Base-by-base conservation (phyloP, 2,113 vertebrate genomes). In the Lagenorhynchus albirostris region DNA sequence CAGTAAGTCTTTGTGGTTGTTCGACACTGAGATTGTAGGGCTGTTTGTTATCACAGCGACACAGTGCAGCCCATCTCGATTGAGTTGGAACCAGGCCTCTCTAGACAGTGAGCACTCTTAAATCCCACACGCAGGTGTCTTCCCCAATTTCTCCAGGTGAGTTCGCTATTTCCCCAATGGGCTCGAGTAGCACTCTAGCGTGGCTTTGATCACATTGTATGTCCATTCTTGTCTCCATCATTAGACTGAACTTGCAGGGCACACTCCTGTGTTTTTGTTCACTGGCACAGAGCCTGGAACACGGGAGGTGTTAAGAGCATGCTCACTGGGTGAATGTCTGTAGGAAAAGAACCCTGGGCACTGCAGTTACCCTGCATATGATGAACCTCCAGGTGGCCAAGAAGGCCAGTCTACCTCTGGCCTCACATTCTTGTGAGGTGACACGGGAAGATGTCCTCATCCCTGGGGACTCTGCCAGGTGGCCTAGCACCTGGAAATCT, bases 141-240 rank as follows among this genome's bases (percentile, higher is more conserved):
- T 80, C 26, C 38, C 53, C 21, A 33, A 0, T 60, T 53, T 74
- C 60, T 94, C 25, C 55, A 18, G 20, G 60, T n/a, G 55, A 93
- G 14, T n/a, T 29, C 79, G 71, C 9, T 41, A 23, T 11, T 50
- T 55, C 26, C 15, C 47, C 2, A 8, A 3, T n/a, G 50, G 50
- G 47, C 26, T 33, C 50, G 31, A 9, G 29, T 15, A 41, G 60
- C 74, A 6, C 31, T 60, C 36, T 62, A 8, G n/a, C 1, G 7
- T 26, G 29, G 38, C 18, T 1, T 21, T 18, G 20, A 2, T 23
- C 21, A 15, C 5, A 21, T 0, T 8, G 29, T 26, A 14, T 10
- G 23, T n/a, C 26, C 9, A 8, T 18, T 55, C 33, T 21, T 36
- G 5, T 68, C 65, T 82, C 29, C 17, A 83, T 53, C 26, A 33